A percentile compares a stretch with the other conserved stretches of the same genome.
Evolutionary conservation across 2,888 invertebrate genomes (phyloP).

Genomic region (Acanthosepion esculentum): DNA sequence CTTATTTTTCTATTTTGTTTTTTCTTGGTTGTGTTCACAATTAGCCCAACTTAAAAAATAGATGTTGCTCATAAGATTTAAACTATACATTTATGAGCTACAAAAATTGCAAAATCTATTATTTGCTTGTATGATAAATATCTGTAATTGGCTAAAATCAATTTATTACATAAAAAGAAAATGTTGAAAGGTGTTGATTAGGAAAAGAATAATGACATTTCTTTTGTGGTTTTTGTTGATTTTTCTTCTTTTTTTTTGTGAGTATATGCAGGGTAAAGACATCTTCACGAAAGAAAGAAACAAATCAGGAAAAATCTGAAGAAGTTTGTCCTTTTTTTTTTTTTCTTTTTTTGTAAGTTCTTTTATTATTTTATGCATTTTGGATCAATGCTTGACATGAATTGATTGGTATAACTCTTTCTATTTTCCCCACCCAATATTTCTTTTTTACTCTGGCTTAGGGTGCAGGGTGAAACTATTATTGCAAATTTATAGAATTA

Average conservation of each 20-base stretch:
- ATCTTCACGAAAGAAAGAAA: background rate
- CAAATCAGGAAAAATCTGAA: background rate
- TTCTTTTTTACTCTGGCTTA: background rate
- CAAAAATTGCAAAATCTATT: background rate
- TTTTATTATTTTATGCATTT: background rate
- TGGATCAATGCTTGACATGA: background rate
- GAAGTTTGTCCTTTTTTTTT: background rate
- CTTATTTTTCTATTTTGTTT: no score
- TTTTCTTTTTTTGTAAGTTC: background rate
- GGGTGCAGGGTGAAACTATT: background rate
- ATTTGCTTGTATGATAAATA: conserved; percentile 2
- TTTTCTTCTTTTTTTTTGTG: background rate
- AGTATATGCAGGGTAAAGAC: background rate
- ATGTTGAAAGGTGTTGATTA: conserved; percentile 9
- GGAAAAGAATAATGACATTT: background rate
- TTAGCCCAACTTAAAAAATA: no score
- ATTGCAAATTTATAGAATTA: background rate
- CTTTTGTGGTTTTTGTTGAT: background rate
- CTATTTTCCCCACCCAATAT: background rate
- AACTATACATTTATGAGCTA: background rate
- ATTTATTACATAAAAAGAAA: conserved; percentile 25
- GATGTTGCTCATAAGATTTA: background rate
- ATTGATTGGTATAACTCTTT: background rate
- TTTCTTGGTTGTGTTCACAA: no score
- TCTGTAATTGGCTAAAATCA: background rate